Percentiles rank a stretch among this genome's conserved stretches.
Evolutionary conservation across 1,140 invertebrate genomes (phyloP).

Genomic region (Drosophila aff.): DNA sequence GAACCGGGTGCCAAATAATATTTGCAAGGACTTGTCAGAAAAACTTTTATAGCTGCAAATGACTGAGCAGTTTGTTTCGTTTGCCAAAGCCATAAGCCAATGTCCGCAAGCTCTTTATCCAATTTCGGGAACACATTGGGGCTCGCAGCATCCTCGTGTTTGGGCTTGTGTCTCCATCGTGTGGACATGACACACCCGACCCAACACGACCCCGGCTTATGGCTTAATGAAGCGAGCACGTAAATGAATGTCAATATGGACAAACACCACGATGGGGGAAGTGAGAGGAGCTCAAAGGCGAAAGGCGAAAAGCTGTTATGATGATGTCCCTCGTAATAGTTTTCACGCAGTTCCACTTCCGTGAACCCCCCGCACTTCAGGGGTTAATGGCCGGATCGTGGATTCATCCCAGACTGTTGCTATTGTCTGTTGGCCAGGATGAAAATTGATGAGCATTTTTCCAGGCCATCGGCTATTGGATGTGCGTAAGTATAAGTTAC

Average conservation of each 20-base stretch:
- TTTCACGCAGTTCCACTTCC: conserved; percentile 32
- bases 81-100: conserved; percentile 19
- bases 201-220: conserved; percentile 54
- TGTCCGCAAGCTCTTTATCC: conserved; percentile 39
- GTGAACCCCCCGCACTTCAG: conserved; percentile 5
- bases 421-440: conserved; percentile 43
- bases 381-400: conserved; percentile 52
- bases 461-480: conserved; percentile 58
- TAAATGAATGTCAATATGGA: conserved; percentile 61
- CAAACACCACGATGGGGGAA: conserved; percentile 29
- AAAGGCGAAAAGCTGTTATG: conserved; percentile 40
- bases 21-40: not conserved
- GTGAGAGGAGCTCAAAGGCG: conserved; percentile 8
- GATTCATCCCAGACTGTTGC: conserved; percentile 8
- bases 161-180: conserved; percentile 28
- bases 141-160: conserved; percentile 5
- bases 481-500: conserved; percentile 9
- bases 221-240: conserved; percentile 75
- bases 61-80: conserved; percentile 9
- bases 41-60: conserved; percentile 14
- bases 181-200: conserved; percentile 35
- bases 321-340: conserved; percentile 62
- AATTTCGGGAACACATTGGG: conserved; percentile 36
- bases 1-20: not conserved
- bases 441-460: conserved; percentile 65